Percentiles rank a stretch among this genome's conserved stretches.
These are phyloP conservation scores for Eleginops maclovinus DNA, from an alignment of 2,113 vertebrate species.

Conservation along the genomic window DNA sequence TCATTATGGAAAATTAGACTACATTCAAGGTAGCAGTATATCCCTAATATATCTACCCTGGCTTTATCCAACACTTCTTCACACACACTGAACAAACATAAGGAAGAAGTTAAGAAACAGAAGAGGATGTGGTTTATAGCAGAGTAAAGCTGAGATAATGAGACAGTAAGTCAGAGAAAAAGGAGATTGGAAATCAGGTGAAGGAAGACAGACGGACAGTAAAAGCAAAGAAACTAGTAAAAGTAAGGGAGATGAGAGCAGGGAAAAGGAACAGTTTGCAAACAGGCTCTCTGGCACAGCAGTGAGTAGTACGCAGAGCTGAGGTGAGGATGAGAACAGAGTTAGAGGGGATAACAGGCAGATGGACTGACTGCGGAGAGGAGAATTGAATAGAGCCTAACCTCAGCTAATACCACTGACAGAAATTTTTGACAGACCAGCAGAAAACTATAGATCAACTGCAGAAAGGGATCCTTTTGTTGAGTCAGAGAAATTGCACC, in stretches of 20 bases:
- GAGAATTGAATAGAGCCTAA: constrained; percentile 78
- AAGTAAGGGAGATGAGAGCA: constrained; percentile 47
- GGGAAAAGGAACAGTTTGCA: constrained; percentile 59
- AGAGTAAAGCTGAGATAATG: constrained; percentile 64
- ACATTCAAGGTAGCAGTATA: constrained; percentile 68
- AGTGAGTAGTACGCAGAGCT: constrained; percentile 62
- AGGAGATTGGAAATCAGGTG: constrained; percentile 21
- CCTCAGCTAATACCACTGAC: constrained; percentile 73
- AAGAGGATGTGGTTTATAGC: constrained; percentile 38
- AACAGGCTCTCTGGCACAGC: constrained; percentile 57
- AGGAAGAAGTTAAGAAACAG: constrained; percentile 52
- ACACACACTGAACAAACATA: constrained; percentile 74
- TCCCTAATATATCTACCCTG: constrained; percentile 67
- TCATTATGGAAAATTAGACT: constrained; percentile 79
- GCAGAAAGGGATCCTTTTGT: constrained; percentile 60
- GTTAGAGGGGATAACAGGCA: constrained; percentile 77
- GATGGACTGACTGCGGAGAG: constrained; percentile 77
- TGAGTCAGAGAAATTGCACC: constrained; percentile 68
- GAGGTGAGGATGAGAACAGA: constrained; percentile 70
- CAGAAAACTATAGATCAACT: constrained; percentile 75
- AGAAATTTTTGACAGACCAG: constrained; percentile 75
- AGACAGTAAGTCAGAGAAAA: constrained; percentile 48
- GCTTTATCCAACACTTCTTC: constrained; percentile 70
- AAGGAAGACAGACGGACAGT: constrained; percentile 50
- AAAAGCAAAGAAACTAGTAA: constrained; percentile 32